A percentile compares a stretch with the other conserved stretches of the same genome.
Conservation (phyloP, 2,888 invertebrate genomes). For the Ichneumon xanthorius region DNA sequence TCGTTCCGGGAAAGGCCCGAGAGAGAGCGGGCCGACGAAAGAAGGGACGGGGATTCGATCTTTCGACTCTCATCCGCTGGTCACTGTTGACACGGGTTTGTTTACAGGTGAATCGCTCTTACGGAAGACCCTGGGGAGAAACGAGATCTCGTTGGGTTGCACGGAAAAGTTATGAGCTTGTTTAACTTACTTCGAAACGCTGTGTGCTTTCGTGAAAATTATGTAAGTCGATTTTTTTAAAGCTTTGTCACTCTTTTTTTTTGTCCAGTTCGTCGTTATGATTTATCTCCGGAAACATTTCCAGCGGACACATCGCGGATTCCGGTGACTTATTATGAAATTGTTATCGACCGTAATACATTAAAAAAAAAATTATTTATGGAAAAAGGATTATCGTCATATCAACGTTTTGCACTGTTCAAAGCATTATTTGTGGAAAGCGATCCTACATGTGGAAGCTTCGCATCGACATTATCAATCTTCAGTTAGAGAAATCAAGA, state of each 20-base stretch:
- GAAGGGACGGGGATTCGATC: slow-evolving; percentile 9
- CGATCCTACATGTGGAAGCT: too few species aligned
- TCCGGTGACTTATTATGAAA: neutral
- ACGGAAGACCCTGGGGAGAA: neutral
- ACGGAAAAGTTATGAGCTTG: neutral
- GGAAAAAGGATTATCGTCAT: neutral
- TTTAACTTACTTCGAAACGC: neutral
- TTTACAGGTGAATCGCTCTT: slow-evolving; percentile 11
- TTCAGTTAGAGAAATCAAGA: too few species aligned
- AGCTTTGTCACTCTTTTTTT: neutral
- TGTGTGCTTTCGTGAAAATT: neutral
- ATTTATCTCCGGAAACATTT: too few species aligned
- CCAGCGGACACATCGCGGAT: too few species aligned
- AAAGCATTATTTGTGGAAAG: too few species aligned
- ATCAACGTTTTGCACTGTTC: too few species aligned
- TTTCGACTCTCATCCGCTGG: slow-evolving; percentile 3
- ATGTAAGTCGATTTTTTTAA: neutral
- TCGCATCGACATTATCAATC: neutral
- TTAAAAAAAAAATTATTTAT: neutral
- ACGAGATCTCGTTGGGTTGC: neutral
- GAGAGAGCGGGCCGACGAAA: neutral
- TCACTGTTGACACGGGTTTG: neutral
- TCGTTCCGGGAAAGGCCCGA: slow-evolving; percentile 17
- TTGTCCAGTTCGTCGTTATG: too few species aligned
- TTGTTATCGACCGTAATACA: too few species aligned